phyloP scores from a whole-genome alignment of 2,113 vertebrate species.

The Phodopus roborovskii region DNA sequence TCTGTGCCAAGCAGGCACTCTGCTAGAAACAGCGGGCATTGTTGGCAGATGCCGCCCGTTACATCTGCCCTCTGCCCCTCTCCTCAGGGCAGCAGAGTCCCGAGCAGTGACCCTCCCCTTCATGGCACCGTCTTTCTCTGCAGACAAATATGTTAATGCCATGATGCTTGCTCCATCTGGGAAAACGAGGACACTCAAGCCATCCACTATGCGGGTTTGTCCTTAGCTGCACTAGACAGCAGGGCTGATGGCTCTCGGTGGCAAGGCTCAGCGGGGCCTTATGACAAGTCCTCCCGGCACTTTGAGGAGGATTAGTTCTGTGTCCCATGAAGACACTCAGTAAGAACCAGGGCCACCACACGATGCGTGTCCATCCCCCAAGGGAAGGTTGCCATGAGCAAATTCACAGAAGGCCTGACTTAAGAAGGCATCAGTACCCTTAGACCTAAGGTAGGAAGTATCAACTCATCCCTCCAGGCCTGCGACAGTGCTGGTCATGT shows the following conservation, averaged over 20 bases:
- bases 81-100: not conserved
- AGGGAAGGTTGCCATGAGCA: not conserved
- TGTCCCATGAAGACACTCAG: not conserved
- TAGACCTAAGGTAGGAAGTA: slow-evolving; percentile 46
- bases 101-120: not conserved
- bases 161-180: slow-evolving; percentile 14
- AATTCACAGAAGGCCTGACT: slow-evolving; percentile 62
- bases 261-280: not conserved
- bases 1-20: not conserved
- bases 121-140: slow-evolving; percentile 41
- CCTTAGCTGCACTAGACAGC: not conserved
- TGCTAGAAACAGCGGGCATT: too few species aligned
- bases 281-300: not conserved
- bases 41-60: too few species aligned
- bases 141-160: slow-evolving; percentile 48
- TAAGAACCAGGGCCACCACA: not conserved
- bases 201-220: slow-evolving; percentile 26
- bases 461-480: not conserved
- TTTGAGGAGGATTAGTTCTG: not conserved
- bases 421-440: not conserved
- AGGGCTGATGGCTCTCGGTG: not conserved
- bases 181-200: not conserved
- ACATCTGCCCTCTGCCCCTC: not conserved
- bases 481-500: not conserved
- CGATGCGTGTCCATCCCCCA: slow-evolving; percentile 1